phyloP scores from a whole-genome alignment of 1,140 invertebrate genomes.

The Zaprionus lachaisei region DNA sequence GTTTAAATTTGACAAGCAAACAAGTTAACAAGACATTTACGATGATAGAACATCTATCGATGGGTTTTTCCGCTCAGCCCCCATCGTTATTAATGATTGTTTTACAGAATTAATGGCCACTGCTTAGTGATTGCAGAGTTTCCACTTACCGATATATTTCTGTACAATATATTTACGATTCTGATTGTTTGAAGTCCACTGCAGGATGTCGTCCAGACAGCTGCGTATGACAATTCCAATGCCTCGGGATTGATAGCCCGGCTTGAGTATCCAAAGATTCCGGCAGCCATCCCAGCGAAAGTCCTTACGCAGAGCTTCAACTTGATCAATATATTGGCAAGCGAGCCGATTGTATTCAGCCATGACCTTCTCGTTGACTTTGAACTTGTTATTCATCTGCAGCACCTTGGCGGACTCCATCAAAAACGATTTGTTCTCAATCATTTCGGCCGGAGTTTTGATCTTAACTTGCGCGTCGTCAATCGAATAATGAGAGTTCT shows the following conservation, averaged over 20 bases:
- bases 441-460: conserved; percentile 69
- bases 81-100: no score
- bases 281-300: conserved; percentile 88
- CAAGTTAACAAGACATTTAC: no score
- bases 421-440: conserved; percentile 91
- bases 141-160: conserved; percentile 94
- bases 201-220: conserved; percentile 88
- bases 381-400: conserved; percentile 84
- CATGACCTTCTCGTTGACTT: conserved; percentile 81
- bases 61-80: no score
- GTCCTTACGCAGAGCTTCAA: conserved; percentile 87
- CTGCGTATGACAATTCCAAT: conserved; percentile 90
- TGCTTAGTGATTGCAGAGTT: background rate
- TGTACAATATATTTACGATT: conserved; percentile 93
- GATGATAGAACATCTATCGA: no score
- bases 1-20: no score
- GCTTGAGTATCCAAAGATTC: conserved; percentile 98
- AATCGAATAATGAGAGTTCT: conserved; percentile 64
- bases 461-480: conserved; percentile 60
- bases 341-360: conserved; percentile 86
- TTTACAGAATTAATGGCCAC: no score
- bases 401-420: conserved; percentile 84
- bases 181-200: conserved; percentile 86
- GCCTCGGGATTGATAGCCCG: conserved; percentile 93
- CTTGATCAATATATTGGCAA: conserved; percentile 86